Conservation (phyloP, 2,797 vertebrate genomes). For the Zalophus californianus region DNA sequence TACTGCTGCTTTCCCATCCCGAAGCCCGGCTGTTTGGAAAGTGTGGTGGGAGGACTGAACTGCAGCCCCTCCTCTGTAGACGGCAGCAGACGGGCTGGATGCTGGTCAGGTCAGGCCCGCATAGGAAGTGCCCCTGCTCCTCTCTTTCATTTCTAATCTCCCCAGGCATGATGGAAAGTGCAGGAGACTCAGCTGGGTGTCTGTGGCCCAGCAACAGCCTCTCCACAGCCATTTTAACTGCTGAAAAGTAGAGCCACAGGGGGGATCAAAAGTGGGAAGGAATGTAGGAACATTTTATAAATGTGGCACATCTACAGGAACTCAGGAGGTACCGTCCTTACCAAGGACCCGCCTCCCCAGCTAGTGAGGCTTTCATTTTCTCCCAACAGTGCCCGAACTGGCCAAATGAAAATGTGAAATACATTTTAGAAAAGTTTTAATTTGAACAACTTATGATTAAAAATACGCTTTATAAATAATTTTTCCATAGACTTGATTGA, state of each 20-base stretch:
- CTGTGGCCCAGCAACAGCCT: background rate
- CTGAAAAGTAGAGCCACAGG: background rate
- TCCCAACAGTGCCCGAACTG: slow-evolving; percentile 39
- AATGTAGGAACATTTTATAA: background rate
- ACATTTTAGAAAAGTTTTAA: slow-evolving; percentile 85
- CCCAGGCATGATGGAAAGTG: background rate
- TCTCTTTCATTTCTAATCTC: background rate
- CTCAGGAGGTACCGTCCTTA: background rate
- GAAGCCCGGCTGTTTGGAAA: background rate
- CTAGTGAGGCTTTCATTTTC: slow-evolving; percentile 21
- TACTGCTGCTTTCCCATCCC: background rate
- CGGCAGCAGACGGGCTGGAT: background rate
- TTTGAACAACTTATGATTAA: slow-evolving; percentile 86
- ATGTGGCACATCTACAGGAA: background rate
- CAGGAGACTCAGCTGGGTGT: background rate
- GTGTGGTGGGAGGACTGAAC: background rate
- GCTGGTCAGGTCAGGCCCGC: background rate
- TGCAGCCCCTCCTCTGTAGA: background rate
- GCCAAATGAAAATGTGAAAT: slow-evolving; percentile 72
- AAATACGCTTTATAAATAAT: slow-evolving; percentile 90
- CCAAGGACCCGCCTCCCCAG: background rate
- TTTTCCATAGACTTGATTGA: slow-evolving; percentile 88
- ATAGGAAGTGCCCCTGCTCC: background rate
- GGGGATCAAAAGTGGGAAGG: background rate
- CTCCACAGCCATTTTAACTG: background rate